These are phyloP conservation scores for Hippolais icterina DNA, from an alignment of 2,113 vertebrate species.

Conservation along the genomic window DNA sequence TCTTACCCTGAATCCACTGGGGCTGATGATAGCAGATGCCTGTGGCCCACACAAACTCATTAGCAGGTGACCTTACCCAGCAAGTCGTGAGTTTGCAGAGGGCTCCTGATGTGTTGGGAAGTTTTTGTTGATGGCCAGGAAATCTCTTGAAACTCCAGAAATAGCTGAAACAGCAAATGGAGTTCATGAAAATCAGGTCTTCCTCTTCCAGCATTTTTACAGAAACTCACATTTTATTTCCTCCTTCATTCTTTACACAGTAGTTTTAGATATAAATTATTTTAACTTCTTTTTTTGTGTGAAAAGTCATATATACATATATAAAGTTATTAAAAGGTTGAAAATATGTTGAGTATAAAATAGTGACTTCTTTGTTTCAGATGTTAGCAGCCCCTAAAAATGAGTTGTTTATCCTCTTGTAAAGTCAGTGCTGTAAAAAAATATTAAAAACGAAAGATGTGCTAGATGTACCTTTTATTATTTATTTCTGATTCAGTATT, in stretches of 20 bases:
- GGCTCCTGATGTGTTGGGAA: not conserved
- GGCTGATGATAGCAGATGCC: not conserved
- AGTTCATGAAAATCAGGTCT: constrained; percentile 38
- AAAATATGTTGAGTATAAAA: constrained; percentile 64
- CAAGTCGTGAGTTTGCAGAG: not conserved
- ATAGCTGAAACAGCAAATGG: not conserved
- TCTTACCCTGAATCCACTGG: not conserved
- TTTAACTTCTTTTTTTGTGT: constrained; percentile 42
- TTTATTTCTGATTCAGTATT: constrained; percentile 69
- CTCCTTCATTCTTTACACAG: constrained; percentile 7
- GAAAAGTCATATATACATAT: constrained; percentile 62
- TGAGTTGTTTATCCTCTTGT: constrained; percentile 58
- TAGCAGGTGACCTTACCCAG: not conserved
- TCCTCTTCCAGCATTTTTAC: constrained; percentile 38
- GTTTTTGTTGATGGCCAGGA: constrained; percentile 21
- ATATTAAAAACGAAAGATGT: constrained; percentile 48
- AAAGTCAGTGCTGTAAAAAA: constrained; percentile 63
- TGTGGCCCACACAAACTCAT: not conserved
- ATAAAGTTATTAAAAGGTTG: constrained; percentile 57
- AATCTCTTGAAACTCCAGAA: not conserved
- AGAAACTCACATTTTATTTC: constrained; percentile 24
- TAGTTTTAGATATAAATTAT: constrained; percentile 63
- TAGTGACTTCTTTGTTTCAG: constrained; percentile 59
- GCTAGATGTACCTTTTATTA: constrained; percentile 63
- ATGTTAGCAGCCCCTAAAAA: constrained; percentile 42